phyloP scores from a whole-genome alignment of 1,140 invertebrate species.

The Subanguina moxae region DNA sequence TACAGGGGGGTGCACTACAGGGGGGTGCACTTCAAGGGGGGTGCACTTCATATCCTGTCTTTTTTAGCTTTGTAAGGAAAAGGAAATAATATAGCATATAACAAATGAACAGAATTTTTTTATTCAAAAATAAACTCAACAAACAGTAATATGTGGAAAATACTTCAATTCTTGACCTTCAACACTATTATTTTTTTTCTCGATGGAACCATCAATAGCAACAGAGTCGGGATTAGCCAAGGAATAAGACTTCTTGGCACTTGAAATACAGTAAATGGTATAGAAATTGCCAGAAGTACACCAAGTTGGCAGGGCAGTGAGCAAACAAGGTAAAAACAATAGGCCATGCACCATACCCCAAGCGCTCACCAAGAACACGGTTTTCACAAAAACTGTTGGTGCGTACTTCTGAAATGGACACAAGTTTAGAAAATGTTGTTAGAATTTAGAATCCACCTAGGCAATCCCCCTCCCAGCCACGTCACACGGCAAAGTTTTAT shows the following conservation, averaged over 20 bases:
- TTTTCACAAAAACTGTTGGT: constrained; percentile 61
- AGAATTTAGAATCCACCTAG: background rate
- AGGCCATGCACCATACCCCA: constrained; percentile 61
- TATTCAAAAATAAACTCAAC: background rate
- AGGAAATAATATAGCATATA: no score
- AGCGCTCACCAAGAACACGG: constrained; percentile 60
- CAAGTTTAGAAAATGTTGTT: background rate
- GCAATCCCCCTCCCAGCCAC: no score
- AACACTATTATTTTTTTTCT: background rate
- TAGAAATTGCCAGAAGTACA: constrained; percentile 2
- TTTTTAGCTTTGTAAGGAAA: no score
- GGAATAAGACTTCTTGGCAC: background rate
- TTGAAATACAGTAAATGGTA: background rate
- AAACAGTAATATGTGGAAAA: background rate
- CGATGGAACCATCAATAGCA: background rate
- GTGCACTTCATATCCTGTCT: no score
- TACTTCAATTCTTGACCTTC: background rate
- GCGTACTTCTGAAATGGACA: constrained; percentile 68
- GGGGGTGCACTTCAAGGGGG: no score
- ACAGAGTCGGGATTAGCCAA: background rate
- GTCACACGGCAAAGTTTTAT: no score
- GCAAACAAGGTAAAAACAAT: constrained; percentile 60
- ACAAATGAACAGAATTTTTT: background rate
- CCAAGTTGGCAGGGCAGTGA: constrained; percentile 49
- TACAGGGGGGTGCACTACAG: no score